phyloP scores from a whole-genome alignment of 2,888 invertebrate species.

The Drosophila trichaetosa region DNA sequence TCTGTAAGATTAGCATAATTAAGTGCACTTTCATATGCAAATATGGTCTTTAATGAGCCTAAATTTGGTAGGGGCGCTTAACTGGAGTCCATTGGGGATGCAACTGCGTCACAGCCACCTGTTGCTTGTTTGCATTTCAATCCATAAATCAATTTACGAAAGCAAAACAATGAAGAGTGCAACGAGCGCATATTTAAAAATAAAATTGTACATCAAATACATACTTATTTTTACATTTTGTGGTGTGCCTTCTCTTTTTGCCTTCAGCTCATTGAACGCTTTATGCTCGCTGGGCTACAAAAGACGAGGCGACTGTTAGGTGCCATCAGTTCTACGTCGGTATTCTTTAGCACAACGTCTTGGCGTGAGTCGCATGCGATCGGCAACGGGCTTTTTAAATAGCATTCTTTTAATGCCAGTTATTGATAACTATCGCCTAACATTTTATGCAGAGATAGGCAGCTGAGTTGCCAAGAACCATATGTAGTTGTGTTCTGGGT shows the following conservation, averaged over 20 bases:
- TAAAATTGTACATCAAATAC: slow-evolving; percentile 46
- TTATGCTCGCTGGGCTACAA: slow-evolving; percentile 62
- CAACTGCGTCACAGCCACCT: slow-evolving; percentile 54
- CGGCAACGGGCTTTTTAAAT: slow-evolving; percentile 29
- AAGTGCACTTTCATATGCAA: slow-evolving; percentile 47
- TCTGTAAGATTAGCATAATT: slow-evolving; percentile 48
- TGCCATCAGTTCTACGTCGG: slow-evolving; percentile 67
- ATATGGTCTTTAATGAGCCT: slow-evolving; percentile 44
- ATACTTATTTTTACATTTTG: slow-evolving; percentile 45
- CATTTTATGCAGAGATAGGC: slow-evolving; percentile 43
- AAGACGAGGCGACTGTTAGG: slow-evolving; percentile 51
- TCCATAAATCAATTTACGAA: slow-evolving; percentile 69
- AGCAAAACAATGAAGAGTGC: slow-evolving; percentile 47
- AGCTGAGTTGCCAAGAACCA: slow-evolving; percentile 45
- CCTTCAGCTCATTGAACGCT: slow-evolving; percentile 27
- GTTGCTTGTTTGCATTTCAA: slow-evolving; percentile 57
- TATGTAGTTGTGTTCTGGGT: slow-evolving; percentile 9
- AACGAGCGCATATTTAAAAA: slow-evolving; percentile 65
- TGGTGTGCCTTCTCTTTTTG: slow-evolving; percentile 31
- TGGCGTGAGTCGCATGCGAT: slow-evolving; percentile 54
- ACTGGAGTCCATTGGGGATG: slow-evolving; percentile 13
- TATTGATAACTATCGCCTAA: slow-evolving; percentile 49
- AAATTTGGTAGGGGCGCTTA: slow-evolving; percentile 29
- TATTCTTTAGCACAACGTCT: slow-evolving; percentile 59
- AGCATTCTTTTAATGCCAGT: slow-evolving; percentile 61